A percentile compares a stretch with the other conserved stretches of the same genome.
Conservation (phyloP, 2,888 invertebrate genomes). For the Adelphocoris suturalis region DNA sequence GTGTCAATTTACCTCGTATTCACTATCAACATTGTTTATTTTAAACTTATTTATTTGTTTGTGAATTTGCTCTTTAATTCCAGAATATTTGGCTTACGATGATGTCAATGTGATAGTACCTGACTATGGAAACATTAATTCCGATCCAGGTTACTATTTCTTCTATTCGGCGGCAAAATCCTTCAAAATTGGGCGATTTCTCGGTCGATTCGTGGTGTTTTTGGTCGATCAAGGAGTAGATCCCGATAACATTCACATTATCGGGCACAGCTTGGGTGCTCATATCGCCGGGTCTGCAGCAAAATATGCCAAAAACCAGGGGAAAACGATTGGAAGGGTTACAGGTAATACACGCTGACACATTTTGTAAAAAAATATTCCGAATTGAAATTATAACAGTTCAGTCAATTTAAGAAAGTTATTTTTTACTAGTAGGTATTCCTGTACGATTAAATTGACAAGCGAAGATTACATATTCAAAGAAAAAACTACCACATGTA, state of each 20-base stretch:
- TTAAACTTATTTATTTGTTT: too few species aligned
- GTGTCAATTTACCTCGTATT: too few species aligned
- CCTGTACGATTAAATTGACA: too few species aligned
- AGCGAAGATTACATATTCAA: too few species aligned
- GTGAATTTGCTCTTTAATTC: too few species aligned
- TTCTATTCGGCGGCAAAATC: neutral
- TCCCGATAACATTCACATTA: slow-evolving; percentile 19
- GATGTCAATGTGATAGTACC: slow-evolving; percentile 12
- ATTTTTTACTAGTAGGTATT: too few species aligned
- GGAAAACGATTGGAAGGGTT: neutral
- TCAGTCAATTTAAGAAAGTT: too few species aligned
- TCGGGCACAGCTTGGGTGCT: slow-evolving; percentile 47
- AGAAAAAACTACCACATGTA: too few species aligned
- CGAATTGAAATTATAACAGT: too few species aligned
- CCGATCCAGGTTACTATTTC: neutral
- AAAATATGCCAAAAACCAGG: slow-evolving; percentile 1
- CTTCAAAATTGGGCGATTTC: neutral
- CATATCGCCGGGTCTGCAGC: slow-evolving; percentile 43
- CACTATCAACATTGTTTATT: too few species aligned
- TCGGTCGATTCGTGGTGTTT: slow-evolving; percentile 1
- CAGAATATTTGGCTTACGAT: neutral
- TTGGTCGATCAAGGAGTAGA: slow-evolving; percentile 32
- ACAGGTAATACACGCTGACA: neutral
- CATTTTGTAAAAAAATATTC: too few species aligned
- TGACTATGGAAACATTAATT: slow-evolving; percentile 11